Evolutionary conservation across 2,797 vertebrate genomes (phyloP).

Genomic region (Anguilla megastoma): DNA sequence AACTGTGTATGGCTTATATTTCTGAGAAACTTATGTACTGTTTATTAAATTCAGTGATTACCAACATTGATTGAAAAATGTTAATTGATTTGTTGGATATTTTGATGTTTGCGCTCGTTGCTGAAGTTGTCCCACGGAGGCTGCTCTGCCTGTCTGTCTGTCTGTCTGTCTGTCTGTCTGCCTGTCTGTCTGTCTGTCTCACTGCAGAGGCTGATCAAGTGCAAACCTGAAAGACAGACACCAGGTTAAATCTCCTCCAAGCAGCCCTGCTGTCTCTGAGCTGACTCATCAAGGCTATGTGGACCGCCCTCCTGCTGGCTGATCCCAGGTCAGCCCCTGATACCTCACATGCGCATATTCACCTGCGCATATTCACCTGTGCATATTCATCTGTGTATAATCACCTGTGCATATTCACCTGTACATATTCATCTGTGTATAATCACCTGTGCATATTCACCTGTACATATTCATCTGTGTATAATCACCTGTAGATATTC

Average conservation of each 20-base stretch:
- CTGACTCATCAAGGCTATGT: neutral
- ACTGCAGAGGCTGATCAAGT: neutral
- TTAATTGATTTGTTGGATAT: neutral
- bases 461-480: too few species aligned
- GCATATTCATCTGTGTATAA: too few species aligned
- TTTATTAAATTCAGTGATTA: neutral
- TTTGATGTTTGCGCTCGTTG: neutral
- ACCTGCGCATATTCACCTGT: too few species aligned
- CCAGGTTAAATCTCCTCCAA: neutral
- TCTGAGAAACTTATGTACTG: neutral
- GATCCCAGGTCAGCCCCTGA: neutral
- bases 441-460: too few species aligned
- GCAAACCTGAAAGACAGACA: slow-evolving; percentile 10
- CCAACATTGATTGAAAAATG: neutral
- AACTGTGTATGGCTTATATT: neutral
- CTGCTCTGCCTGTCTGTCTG: too few species aligned
- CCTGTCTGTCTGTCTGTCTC: neutral
- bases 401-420: too few species aligned
- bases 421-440: too few species aligned
- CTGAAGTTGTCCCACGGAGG: neutral
- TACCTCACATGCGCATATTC: neutral
- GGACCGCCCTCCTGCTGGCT: neutral
- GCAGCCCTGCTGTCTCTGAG: neutral
- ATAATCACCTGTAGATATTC: too few species aligned
- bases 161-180: neutral